phyloP scores from a whole-genome alignment of 1,140 invertebrate genomes.

The Trachymyrmex septentrionalis region DNA sequence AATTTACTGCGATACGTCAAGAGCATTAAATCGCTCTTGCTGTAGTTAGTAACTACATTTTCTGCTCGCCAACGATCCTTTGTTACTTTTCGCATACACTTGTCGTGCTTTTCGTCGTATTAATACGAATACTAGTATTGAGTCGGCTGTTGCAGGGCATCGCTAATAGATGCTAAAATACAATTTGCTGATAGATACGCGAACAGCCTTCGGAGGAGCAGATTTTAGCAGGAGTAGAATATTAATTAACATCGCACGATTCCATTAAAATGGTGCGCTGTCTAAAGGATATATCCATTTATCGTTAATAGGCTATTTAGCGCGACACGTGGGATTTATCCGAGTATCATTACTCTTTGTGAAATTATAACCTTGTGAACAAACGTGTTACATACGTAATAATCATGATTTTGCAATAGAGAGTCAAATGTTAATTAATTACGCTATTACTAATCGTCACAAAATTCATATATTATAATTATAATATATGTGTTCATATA shows the following conservation, averaged over 20 bases:
- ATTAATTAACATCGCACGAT: slow-evolving; percentile 71
- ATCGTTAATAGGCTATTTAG: slow-evolving; percentile 69
- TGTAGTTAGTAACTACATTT: slow-evolving; percentile 54
- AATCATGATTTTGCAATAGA: slow-evolving; percentile 20
- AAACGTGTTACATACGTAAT: not conserved
- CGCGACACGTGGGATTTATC: slow-evolving; percentile 51
- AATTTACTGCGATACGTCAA: slow-evolving; percentile 47
- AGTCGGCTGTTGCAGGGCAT: slow-evolving; percentile 53
- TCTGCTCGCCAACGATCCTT: slow-evolving; percentile 35
- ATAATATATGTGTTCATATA: not conserved
- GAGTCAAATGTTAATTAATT: slow-evolving; percentile 39
- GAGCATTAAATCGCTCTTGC: slow-evolving; percentile 39
- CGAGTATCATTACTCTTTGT: slow-evolving; percentile 48
- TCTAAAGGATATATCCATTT: slow-evolving; percentile 70
- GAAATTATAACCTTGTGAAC: slow-evolving; percentile 33
- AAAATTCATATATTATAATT: slow-evolving; percentile 3
- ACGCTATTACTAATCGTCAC: not conserved
- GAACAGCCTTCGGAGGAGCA: slow-evolving; percentile 61
- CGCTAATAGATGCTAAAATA: slow-evolving; percentile 73
- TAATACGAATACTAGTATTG: slow-evolving; percentile 31
- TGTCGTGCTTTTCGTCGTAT: slow-evolving; percentile 44
- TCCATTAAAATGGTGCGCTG: slow-evolving; percentile 69
- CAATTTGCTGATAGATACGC: slow-evolving; percentile 70
- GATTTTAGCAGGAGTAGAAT: slow-evolving; percentile 63
- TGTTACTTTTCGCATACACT: slow-evolving; percentile 37